phyloP scores from a whole-genome alignment of 2,888 invertebrate species.

The Incurvaria masculella region DNA sequence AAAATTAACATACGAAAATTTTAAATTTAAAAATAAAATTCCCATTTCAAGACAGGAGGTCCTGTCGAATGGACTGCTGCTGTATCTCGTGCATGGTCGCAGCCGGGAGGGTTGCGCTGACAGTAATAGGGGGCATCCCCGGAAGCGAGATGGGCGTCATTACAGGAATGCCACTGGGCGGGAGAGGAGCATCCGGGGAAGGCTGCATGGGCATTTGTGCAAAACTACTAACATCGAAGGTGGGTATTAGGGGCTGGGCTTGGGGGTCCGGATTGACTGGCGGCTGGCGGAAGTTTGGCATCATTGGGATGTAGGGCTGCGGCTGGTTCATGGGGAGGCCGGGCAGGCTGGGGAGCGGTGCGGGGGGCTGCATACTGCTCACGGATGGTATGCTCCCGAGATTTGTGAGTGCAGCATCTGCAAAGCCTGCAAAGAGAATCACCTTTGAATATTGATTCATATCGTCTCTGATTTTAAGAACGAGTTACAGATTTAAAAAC shows the following conservation, averaged over 20 bases:
- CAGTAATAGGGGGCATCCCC: conserved; percentile 78
- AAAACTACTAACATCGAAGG: conserved; percentile 45
- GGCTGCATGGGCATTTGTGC: conserved; percentile 32
- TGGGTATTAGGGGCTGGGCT: conserved; percentile 30
- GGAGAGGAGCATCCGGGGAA: too few species aligned
- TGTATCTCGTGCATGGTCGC: conserved; percentile 56
- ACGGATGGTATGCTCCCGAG: conserved; percentile 49
- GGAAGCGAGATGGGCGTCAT: conserved; percentile 70
- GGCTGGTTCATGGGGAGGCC: conserved; percentile 54
- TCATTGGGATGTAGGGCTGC: conserved; percentile 52
- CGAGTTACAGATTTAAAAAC: too few species aligned
- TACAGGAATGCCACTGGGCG: conserved; percentile 42
- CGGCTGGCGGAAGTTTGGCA: conserved; percentile 40
- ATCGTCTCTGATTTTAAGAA: too few species aligned
- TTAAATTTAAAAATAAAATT: neutral
- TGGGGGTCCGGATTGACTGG: conserved; percentile 18
- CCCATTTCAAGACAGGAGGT: conserved; percentile 40
- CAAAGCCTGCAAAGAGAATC: conserved; percentile 46
- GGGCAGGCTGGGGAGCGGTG: conserved; percentile 49
- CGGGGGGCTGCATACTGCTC: conserved; percentile 50
- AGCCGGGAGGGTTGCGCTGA: conserved; percentile 67
- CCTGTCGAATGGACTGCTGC: conserved; percentile 42
- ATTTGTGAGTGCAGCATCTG: conserved; percentile 47
- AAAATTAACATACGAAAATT: neutral
- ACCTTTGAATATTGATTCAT: too few species aligned